Evolutionary conservation across 1,140 invertebrate genomes (phyloP).

Genomic region (Anoplophora glabripennis): DNA sequence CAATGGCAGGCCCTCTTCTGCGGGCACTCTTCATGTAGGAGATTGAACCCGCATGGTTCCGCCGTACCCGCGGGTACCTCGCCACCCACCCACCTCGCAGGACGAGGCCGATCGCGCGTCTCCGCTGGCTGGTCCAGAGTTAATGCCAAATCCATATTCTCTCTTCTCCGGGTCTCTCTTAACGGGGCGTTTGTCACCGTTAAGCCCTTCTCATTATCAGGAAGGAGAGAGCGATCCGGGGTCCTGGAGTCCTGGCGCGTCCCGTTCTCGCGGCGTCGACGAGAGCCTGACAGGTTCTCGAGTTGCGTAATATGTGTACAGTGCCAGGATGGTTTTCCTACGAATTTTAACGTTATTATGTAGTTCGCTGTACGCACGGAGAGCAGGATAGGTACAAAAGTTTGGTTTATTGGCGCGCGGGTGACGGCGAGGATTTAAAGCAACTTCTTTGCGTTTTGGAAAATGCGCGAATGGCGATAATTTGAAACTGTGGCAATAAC

Average conservation of each 20-base stretch:
- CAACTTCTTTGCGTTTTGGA: no score
- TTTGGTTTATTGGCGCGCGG: no score
- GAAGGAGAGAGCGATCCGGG: background rate
- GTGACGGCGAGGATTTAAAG: no score
- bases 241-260: background rate
- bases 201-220: slow-evolving; percentile 19
- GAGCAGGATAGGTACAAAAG: no score
- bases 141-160: slow-evolving; percentile 18
- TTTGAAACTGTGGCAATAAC: background rate
- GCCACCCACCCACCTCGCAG: slow-evolving; percentile 18
- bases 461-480: no score
- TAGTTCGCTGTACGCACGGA: no score
- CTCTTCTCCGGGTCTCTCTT: slow-evolving; percentile 15
- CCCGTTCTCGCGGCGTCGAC: background rate
- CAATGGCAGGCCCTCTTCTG: slow-evolving; percentile 38
- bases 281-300: background rate
- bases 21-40: slow-evolving; percentile 39
- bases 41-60: slow-evolving; percentile 45
- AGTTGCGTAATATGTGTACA: no score
- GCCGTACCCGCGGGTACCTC: slow-evolving; percentile 34
- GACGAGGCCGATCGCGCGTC: background rate
- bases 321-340: no score
- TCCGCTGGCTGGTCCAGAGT: slow-evolving; percentile 1
- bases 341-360: no score
- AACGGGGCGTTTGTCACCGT: slow-evolving; percentile 14